Percentiles rank a stretch among this genome's conserved stretches.
phyloP scores from a whole-genome alignment of 2,113 vertebrate genomes.

The Psilopogon haemacephalus region DNA sequence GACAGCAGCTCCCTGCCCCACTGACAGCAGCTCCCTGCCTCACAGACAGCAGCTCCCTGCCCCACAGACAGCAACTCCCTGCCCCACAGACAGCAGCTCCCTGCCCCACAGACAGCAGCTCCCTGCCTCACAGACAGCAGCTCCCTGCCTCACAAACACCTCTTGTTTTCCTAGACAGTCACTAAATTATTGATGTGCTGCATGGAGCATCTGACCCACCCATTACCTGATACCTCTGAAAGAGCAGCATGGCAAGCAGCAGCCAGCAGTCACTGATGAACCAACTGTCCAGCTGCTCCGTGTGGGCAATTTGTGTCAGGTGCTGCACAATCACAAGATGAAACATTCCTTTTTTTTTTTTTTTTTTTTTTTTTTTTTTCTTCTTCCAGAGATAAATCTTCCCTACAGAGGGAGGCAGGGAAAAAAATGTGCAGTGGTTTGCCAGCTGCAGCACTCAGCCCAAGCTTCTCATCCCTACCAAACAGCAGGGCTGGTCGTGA shows the following conservation, averaged over 20 bases:
- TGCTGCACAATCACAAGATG: conserved; percentile 6
- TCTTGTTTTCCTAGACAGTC: not conserved
- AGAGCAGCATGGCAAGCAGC: conserved; percentile 26
- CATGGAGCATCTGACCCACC: not conserved
- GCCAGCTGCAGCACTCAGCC: conserved; percentile 10
- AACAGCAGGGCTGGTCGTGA: not conserved
- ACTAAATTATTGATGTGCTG: conserved; percentile 48
- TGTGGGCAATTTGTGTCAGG: conserved; percentile 42
- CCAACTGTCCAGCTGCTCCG: not conserved
- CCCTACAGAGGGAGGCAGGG: not conserved
- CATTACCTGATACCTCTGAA: not conserved
- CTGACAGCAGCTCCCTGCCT: not conserved
- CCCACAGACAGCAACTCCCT: conserved; percentile 8
- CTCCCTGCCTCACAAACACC: not conserved
- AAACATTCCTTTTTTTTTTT: too few species aligned
- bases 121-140: not conserved
- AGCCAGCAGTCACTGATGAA: conserved; percentile 45
- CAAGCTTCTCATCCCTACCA: not conserved
- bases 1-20: not conserved
- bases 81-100: not conserved
- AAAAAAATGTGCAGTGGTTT: not conserved
- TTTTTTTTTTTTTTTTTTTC: too few species aligned
- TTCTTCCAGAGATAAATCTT: conserved; percentile 53
- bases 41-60: conserved; percentile 1
- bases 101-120: not conserved